These are phyloP conservation scores for Pteruthius melanotis DNA, from an alignment of 2,113 vertebrate genomes.

Conservation along the genomic window DNA sequence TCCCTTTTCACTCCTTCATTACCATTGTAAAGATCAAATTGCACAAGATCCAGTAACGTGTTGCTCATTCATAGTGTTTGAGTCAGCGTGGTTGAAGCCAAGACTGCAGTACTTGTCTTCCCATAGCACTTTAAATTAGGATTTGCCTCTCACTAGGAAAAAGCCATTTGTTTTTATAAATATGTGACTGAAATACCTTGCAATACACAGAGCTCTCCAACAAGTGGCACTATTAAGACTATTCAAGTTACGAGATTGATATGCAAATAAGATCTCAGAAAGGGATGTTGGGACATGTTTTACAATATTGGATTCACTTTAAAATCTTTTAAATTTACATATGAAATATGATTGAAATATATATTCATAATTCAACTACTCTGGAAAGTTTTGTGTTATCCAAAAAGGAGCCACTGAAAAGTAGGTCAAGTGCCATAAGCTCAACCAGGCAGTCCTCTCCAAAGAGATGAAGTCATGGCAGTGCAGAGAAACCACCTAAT, in stretches of 20 bases:
- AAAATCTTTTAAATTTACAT: slow-evolving; percentile 40
- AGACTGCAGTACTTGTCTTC: background rate
- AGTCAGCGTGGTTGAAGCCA: background rate
- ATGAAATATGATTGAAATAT: slow-evolving; percentile 5
- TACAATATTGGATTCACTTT: slow-evolving; percentile 38
- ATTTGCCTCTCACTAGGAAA: slow-evolving; percentile 23
- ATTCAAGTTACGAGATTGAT: slow-evolving; percentile 21
- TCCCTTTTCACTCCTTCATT: background rate
- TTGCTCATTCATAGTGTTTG: background rate
- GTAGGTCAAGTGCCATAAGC: slow-evolving; percentile 18
- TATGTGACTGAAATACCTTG: slow-evolving; percentile 11
- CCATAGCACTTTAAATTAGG: background rate
- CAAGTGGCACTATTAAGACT: slow-evolving; percentile 38
- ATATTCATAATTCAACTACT: background rate
- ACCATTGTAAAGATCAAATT: background rate
- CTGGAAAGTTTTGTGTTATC: slow-evolving; percentile 4
- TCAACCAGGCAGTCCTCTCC: background rate
- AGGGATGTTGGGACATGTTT: slow-evolving; percentile 61
- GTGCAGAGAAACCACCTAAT: background rate
- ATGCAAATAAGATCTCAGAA: slow-evolving; percentile 51
- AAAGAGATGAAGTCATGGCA: background rate
- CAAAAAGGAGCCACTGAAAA: slow-evolving; percentile 14
- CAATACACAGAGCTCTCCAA: slow-evolving; percentile 11
- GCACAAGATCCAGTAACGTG: background rate
- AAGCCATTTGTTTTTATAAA: slow-evolving; percentile 9